phyloP scores from a whole-genome alignment of 2,113 vertebrate species.

The Psittacus erithacus region DNA sequence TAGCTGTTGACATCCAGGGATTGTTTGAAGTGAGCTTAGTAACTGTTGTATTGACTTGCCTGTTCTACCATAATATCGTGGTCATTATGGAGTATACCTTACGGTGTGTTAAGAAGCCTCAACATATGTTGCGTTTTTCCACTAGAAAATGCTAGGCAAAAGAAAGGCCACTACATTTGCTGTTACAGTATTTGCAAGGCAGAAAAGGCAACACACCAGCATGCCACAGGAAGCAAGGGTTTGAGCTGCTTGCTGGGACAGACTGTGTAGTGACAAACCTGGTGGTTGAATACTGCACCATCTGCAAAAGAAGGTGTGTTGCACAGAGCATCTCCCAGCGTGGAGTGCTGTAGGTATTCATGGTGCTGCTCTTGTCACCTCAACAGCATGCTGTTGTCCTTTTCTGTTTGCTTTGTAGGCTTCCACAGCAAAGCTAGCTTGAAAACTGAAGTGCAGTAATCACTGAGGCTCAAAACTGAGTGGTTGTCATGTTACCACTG shows the following conservation, averaged over 20 bases:
- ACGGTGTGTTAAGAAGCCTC: not conserved
- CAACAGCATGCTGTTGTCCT: not conserved
- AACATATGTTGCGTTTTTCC: not conserved
- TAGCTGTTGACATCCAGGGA: not conserved
- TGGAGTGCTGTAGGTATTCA: not conserved
- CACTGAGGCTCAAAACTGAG: accelerated
- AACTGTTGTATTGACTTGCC: not conserved
- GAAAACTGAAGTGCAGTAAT: not conserved
- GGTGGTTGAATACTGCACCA: not conserved
- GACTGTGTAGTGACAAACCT: not conserved
- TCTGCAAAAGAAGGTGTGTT: not conserved
- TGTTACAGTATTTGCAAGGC: not conserved
- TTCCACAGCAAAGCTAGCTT: not conserved
- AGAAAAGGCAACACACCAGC: no score
- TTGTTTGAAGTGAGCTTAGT: not conserved
- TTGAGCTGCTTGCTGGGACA: not conserved
- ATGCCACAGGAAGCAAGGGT: not conserved
- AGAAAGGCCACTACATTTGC: not conserved
- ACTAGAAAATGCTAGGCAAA: not conserved
- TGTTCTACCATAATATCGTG: not conserved
- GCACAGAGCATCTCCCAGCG: not conserved
- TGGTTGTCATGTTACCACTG: not conserved
- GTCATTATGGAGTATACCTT: no score
- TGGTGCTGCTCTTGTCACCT: not conserved
- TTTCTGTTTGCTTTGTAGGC: not conserved